phyloP scores from a whole-genome alignment of 2,113 vertebrate species.

The Colinus virginianus region DNA sequence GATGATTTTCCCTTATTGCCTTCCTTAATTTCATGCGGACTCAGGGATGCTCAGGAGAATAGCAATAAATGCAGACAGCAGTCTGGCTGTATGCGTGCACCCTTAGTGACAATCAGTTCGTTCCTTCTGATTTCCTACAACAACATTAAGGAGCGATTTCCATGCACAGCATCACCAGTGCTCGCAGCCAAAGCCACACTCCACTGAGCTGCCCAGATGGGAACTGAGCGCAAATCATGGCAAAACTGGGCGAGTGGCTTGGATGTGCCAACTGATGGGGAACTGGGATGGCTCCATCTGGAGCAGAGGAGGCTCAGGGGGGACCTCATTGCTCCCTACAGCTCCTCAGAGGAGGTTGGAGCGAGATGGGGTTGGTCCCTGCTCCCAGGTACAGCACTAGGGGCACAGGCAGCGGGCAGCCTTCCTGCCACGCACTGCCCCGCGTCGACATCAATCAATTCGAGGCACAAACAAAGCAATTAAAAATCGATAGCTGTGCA shows the following conservation, averaged over 20 bases:
- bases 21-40: background rate
- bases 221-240: background rate
- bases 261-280: background rate
- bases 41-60: background rate
- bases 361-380: too few species aligned
- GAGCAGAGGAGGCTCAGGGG: background rate
- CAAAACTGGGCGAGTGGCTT: background rate
- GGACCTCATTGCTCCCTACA: background rate
- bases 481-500: slow-evolving; percentile 51
- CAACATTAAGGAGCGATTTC: background rate
- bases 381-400: background rate
- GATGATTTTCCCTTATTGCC: background rate
- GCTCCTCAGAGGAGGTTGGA: background rate
- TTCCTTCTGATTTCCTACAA: background rate
- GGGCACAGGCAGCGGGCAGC: background rate
- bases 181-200: background rate
- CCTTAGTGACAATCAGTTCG: accelerated
- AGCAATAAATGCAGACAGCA: background rate
- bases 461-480: slow-evolving; percentile 37
- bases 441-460: background rate
- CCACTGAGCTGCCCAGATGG: background rate
- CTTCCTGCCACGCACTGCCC: background rate
- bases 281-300: background rate
- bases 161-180: accelerated
- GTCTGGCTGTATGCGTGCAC: too few species aligned